Evolutionary conservation across 2,113 vertebrate genomes (phyloP).

Genomic region (Crotalus helleri): DNA sequence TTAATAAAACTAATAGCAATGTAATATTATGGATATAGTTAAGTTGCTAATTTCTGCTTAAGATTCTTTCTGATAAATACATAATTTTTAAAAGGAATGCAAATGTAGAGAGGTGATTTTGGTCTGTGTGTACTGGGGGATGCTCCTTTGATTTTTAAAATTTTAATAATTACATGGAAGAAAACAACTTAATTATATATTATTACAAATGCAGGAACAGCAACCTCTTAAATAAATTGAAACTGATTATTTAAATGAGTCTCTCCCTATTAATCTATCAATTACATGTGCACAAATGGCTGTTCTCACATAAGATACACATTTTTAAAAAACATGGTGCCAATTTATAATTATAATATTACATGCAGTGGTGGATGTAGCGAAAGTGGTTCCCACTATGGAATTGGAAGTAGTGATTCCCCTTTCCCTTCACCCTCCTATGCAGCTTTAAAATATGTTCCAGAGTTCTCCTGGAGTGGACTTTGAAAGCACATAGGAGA

Average conservation of each 20-base stretch:
- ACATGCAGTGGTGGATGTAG: not conserved
- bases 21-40: not conserved
- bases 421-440: not conserved
- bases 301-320: not conserved
- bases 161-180: not conserved
- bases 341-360: not conserved
- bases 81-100: not conserved
- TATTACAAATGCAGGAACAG: not conserved
- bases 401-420: not conserved
- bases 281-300: not conserved
- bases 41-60: not conserved
- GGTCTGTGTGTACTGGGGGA: not conserved
- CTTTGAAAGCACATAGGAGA: not conserved
- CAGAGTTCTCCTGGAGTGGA: not conserved
- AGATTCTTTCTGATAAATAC: not conserved
- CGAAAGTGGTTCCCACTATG: not conserved
- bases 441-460: not conserved
- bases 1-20: constrained; percentile 16
- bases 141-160: not conserved
- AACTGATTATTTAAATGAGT: not conserved
- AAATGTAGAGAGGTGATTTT: not conserved
- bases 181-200: not conserved
- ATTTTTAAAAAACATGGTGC: not conserved
- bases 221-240: not conserved
- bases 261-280: not conserved